These are phyloP conservation scores for Ornithoptera priamus DNA, from an alignment of 2,888 invertebrate genomes.

Conservation along the genomic window DNA sequence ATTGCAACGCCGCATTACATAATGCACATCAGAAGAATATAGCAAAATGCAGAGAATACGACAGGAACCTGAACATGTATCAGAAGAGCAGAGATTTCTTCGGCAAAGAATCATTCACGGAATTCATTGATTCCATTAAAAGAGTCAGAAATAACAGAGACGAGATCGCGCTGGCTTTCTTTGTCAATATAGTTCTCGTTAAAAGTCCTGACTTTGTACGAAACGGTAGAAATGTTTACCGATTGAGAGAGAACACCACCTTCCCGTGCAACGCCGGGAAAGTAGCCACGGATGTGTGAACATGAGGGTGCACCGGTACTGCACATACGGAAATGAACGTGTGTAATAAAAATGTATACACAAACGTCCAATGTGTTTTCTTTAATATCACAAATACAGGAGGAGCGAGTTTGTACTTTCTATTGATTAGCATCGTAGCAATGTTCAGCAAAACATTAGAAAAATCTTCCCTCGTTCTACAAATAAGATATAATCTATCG, in stretches of 20 bases:
- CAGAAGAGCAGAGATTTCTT: conserved; percentile 11
- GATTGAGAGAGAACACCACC: not conserved
- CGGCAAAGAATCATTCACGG: not conserved
- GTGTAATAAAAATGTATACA: too few species aligned
- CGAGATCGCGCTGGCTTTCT: conserved; percentile 10
- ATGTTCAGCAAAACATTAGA: too few species aligned
- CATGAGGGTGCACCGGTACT: too few species aligned
- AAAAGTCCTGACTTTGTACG: not conserved
- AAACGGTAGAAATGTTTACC: conserved; percentile 14
- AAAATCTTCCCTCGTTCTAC: too few species aligned
- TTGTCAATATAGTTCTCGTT: conserved; percentile 7
- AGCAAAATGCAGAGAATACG: not conserved
- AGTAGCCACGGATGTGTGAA: conserved; percentile 1
- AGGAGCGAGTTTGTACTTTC: too few species aligned
- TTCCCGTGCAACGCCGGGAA: conserved; percentile 6
- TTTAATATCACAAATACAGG: too few species aligned
- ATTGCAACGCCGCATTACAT: not conserved
- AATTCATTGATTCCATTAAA: not conserved
- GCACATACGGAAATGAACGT: too few species aligned
- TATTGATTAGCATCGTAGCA: too few species aligned
- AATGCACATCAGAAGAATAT: not conserved
- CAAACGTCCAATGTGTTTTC: too few species aligned
- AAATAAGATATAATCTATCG: too few species aligned
- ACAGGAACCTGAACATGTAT: not conserved
- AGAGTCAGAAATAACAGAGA: conserved; percentile 1